Evolutionary conservation across 1,140 invertebrate genomes (phyloP).

Genomic region (Callitettix versicolor): DNA sequence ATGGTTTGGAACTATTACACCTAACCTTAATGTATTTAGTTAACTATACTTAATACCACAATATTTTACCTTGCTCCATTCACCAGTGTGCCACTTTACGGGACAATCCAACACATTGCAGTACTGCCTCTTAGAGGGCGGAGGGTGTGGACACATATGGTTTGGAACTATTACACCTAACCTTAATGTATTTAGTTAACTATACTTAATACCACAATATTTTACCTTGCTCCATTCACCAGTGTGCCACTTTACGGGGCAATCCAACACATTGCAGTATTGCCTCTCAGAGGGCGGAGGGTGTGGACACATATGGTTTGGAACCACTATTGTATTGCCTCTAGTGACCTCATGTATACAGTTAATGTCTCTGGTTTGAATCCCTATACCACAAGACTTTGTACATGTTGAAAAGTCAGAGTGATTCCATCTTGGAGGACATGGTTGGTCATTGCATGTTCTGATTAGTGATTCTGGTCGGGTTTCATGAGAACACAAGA

Average conservation of each 20-base stretch:
- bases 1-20: conserved; percentile 75
- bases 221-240: conserved; percentile 68
- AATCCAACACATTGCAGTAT: conserved; percentile 86
- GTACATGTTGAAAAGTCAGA: conserved; percentile 62
- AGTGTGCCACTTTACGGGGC: conserved; percentile 74
- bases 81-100: conserved; percentile 66
- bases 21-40: too few relatives aligned
- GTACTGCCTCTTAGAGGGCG: conserved; percentile 72
- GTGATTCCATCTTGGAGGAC: conserved; percentile 80
- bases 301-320: conserved; percentile 81
- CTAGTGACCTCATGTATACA: conserved; percentile 89
- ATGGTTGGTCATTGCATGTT: conserved; percentile 88
- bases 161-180: conserved; percentile 81
- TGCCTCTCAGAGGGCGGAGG: conserved; percentile 73
- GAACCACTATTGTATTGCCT: conserved; percentile 76
- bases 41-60: too few relatives aligned
- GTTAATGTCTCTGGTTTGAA: conserved; percentile 73
- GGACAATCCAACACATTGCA: conserved; percentile 89
- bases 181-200: too few relatives aligned
- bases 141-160: conserved; percentile 78
- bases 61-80: conserved; percentile 62
- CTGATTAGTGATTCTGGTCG: conserved; percentile 81
- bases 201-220: too few relatives aligned
- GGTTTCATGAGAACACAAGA: conserved; percentile 62
- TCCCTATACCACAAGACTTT: conserved; percentile 57